Base-by-base conservation (phyloP, 2,888 invertebrate genomes). In the Eristalis intricaria region DNA sequence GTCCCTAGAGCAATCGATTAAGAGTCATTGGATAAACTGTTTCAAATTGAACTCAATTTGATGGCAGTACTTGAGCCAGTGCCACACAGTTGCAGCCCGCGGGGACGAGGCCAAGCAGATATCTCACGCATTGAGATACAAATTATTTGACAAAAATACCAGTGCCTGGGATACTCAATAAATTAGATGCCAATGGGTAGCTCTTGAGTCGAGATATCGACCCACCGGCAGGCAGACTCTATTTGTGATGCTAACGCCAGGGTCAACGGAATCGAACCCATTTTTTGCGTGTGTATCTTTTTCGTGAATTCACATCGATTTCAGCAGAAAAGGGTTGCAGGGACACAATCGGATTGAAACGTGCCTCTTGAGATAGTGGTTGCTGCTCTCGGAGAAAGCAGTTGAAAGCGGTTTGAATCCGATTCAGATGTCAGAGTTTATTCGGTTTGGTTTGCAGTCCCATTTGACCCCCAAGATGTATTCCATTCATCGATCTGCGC, bases 21-120 rank as follows among this genome's bases (percentile, higher is more conserved):
- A 69, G 69, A 58, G 69, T 58, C 56, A 58, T 69, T 58, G 35
- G 58, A 69, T 58, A 58, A 69, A 38, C 23, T 60, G 60, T 38
- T 70, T 60, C 22, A 15, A 38, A 38, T 70, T 35, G 22, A 56
- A 26, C 60, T 60, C 60, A 60, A 60, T 60, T 60, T 8, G 13
- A 15, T 1, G 60, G 26, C 26, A 60, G 23, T 19, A 19, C 50
- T 19, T 1, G 19, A 5, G 19, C n/a, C 19, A 0, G 19, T 50
- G 19, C 19, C 5, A 23, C 7, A 56, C 56, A 8, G 56, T 19
- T 56, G 22, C 32, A 32, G 8, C n/a, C n/a, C n/a, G n/a, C n/a
- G 15, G 56, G n/a, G 56, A 19, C 56, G 11, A 23, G 23, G 23
- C 23, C 4, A 22, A 19, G 23, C 58, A 4, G 2, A 22, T 23